Conservation (phyloP, 1,140 invertebrate species). For the Nasonia giraulti region DNA sequence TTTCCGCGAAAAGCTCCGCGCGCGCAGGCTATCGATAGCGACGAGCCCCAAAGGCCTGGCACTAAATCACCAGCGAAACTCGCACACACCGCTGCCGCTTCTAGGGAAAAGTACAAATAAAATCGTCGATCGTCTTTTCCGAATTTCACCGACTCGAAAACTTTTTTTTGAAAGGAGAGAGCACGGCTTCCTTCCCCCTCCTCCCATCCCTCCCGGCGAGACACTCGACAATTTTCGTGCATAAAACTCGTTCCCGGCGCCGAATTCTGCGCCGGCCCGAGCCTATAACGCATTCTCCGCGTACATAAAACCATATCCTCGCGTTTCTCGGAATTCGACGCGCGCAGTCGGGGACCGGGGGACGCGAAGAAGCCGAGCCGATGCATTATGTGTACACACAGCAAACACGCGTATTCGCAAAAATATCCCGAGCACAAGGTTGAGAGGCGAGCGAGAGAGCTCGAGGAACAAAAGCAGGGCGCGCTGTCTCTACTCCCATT, state of each 20-base stretch:
- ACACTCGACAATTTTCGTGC: slow-evolving; percentile 70
- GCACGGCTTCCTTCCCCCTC: no score
- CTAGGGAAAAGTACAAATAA: no score
- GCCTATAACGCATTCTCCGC: slow-evolving; percentile 40
- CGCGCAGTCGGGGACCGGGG: slow-evolving; percentile 40
- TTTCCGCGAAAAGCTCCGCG: background rate
- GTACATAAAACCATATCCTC: slow-evolving; percentile 35
- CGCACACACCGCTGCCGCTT: no score
- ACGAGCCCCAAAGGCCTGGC: background rate
- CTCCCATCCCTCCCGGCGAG: background rate
- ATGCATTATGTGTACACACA: slow-evolving; percentile 36
- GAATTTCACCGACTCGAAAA: background rate
- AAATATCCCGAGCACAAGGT: slow-evolving; percentile 20
- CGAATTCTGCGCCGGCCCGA: slow-evolving; percentile 58
- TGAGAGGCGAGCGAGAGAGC: background rate
- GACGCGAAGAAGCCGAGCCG: slow-evolving; percentile 6
- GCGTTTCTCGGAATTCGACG: slow-evolving; percentile 68
- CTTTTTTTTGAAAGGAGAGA: background rate
- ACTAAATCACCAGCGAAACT: background rate
- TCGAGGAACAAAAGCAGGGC: slow-evolving; percentile 34
- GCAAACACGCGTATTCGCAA: slow-evolving; percentile 29
- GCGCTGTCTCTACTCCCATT: background rate
- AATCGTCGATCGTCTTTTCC: no score
- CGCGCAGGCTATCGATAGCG: background rate
- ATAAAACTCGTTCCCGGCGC: slow-evolving; percentile 70